A percentile compares a stretch with the other conserved stretches of the same genome.
Evolutionary conservation across 1,140 invertebrate genomes (phyloP).

Genomic region (Helicoverpa zea): DNA sequence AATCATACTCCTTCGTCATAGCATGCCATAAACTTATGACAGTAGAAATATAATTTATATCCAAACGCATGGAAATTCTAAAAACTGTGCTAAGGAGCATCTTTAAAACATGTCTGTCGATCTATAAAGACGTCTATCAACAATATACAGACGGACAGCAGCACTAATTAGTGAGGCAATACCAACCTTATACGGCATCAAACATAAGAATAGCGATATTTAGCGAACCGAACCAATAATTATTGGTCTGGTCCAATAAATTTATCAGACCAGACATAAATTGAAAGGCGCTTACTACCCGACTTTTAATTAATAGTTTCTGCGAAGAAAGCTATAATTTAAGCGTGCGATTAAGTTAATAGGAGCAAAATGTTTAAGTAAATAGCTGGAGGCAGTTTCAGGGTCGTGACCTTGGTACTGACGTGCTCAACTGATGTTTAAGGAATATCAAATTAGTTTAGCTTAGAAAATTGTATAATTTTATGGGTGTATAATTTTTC

Average conservation of each 20-base stretch:
- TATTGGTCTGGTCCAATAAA: too few relatives aligned
- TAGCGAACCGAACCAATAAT: neutral
- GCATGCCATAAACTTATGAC: too few relatives aligned
- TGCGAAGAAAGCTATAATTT: slow-evolving; percentile 17
- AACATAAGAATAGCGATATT: slow-evolving; percentile 15
- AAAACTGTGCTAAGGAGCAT: neutral
- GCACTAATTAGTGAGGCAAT: slow-evolving; percentile 13
- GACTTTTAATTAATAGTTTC: neutral
- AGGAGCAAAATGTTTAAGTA: neutral
- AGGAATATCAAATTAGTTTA: too few relatives aligned
- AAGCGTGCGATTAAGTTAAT: slow-evolving; percentile 16
- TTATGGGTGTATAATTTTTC: too few relatives aligned
- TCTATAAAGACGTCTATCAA: slow-evolving; percentile 17
- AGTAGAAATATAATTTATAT: too few relatives aligned
- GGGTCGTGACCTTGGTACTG: neutral
- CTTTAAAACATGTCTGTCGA: neutral
- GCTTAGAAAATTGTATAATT: too few relatives aligned
- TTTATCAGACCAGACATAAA: slow-evolving; percentile 24
- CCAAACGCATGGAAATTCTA: too few relatives aligned
- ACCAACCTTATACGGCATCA: neutral
- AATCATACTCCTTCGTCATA: too few relatives aligned
- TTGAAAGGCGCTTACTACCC: neutral
- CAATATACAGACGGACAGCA: slow-evolving; percentile 22
- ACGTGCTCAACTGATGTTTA: neutral
- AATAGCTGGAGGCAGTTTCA: neutral